Base-by-base conservation (phyloP, 2,888 invertebrate genomes). In the Lasioglossum figueresi region DNA sequence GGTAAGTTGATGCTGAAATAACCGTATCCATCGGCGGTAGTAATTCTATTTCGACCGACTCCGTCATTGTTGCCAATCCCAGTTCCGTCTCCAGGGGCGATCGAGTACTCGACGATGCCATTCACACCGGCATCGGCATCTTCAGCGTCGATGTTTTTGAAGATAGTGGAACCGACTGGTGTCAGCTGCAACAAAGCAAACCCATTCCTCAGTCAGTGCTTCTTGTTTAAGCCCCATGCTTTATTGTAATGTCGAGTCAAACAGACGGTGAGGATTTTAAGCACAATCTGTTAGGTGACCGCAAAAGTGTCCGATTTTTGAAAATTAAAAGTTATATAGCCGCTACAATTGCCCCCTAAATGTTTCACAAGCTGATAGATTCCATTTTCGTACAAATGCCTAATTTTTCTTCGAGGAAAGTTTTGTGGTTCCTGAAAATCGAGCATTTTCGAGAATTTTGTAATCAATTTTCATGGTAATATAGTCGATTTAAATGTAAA, bases 101-200 rank as follows among this genome's bases (percentile, higher is more conserved):
- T 97, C 89, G 97, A 98, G 95, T 98, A 98, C 94, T 98, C 98
- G 4, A 98, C 97, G 71, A 98, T 96, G 71, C 98, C 98, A 94
- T 98, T 98, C 87, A 98, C 98, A 71, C 98, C 98, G 1, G 98
- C 97, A 94, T 98, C 98, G 80, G 97, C 97, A 94, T 98, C 98
- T 80, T 96, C 95, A 0, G 98, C 98, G 85, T 97, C 96, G 84
- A 98, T 96, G 88, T 97, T 97, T 91, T 98, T 97, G 95, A 98
- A 98, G 91, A 98, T 97, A 37, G 98, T 98, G 23, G 98, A 97
- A 59, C 98, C 98, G 83, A 98, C 96, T 72, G 98, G 98, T 78
- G 98, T 97, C 89, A 98, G 96, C 98, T 98, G 96, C n/a, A 96
- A 70, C 37, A n/a, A 63, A 2, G 8, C 37, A 52, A 66, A 23